Base-by-base conservation (phyloP, 2,113 vertebrate genomes). In the Cavia aperea region DNA sequence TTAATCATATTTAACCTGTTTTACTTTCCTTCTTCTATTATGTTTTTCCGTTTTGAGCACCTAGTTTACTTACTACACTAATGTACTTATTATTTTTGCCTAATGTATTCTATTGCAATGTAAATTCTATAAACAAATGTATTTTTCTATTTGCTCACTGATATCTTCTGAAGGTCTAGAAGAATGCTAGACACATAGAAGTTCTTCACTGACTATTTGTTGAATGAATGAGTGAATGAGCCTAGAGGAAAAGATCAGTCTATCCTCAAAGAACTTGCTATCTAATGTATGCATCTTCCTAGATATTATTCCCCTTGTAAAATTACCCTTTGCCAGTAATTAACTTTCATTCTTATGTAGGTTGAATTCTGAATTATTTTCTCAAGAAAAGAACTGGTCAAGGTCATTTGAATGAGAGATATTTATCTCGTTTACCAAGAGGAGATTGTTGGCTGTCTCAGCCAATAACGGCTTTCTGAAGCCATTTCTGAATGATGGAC, bases 351-450 rank as follows among this genome's bases (percentile, higher is more conserved):
- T 75, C 36, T 75, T 72, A 21, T 36, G 46, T 86, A 56, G 56
- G 31, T 7, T 79, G 29, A 91, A 72, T 21, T 19, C 4, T 31
- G 39, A 16, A 46, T 84, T 70, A 24, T 14, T 21, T 21, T 51
- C n/a, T 51, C 23, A 62, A 87, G 86, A 94, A 81, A 72, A 19
- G 58, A 95, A 90, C 1, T n/a, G 39, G 18, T 43, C 88, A 77
- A 86, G 79, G 70, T 90, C 73, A 79, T 73, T 33, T 88, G 75
- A 84, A 93, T 46, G 12, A 92, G n/a, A 92, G 62, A 62, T 58
- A 39, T 3, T 13, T 46, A 43, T 73, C 81, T 56, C 19, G 19
- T 63, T 90, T 72, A 46, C 73, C 31, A 19, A 81, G 79, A 86
- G 49, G 39, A 81, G 23, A 56, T 79, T 58, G 39, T 26, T 81